These are phyloP conservation scores for Trachelus troglodyta DNA, from an alignment of 2,888 invertebrate genomes.

Conservation along the genomic window DNA sequence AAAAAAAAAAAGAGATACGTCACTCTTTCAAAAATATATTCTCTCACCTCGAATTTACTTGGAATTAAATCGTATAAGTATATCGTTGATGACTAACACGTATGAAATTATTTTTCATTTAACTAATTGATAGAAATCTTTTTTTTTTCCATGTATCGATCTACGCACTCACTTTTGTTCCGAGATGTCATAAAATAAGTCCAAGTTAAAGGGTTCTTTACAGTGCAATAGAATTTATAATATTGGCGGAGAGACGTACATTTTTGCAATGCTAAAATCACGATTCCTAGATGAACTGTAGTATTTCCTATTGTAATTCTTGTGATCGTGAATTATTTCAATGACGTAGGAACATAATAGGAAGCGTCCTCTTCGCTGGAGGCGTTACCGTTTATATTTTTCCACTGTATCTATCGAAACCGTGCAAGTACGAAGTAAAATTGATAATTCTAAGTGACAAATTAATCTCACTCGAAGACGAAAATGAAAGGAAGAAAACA, in stretches of 20 bases:
- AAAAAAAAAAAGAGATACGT: neutral
- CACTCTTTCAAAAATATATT: neutral
- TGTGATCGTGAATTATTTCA: neutral
- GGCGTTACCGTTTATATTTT: slow-evolving; percentile 32
- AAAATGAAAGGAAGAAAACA: neutral
- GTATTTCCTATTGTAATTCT: neutral
- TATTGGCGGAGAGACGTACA: neutral
- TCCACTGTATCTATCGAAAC: slow-evolving; percentile 23
- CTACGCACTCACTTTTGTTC: neutral
- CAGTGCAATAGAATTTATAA: neutral
- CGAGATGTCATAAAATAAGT: neutral
- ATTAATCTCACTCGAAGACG: slow-evolving; percentile 11
- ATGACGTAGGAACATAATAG: neutral
- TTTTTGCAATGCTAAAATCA: neutral
- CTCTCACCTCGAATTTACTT: neutral
- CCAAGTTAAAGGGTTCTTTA: neutral
- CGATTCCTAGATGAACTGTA: neutral
- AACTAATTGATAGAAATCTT: neutral
- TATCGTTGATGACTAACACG: neutral
- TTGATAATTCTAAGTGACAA: slow-evolving; percentile 11
- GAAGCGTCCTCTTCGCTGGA: neutral
- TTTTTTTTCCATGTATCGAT: neutral
- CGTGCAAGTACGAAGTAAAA: slow-evolving; percentile 13
- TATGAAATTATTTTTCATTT: neutral
- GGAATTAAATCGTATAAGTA: neutral